Conservation (phyloP, 1,140 invertebrate species). For the Ptiloglossa arizonensis region DNA sequence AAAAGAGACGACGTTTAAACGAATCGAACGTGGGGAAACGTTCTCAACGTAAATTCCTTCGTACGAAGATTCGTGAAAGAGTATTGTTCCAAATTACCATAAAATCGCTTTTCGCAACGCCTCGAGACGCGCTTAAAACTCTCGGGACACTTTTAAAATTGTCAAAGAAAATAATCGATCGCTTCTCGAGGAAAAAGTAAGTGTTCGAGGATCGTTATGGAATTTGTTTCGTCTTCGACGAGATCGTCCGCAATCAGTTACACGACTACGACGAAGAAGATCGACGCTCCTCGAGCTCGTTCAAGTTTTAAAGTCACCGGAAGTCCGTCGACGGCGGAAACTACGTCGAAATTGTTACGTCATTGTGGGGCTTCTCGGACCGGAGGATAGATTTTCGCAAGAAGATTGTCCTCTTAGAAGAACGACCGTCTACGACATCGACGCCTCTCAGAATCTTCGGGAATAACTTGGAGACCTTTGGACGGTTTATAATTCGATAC, state of each 20-base stretch:
- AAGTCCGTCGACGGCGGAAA: not conserved
- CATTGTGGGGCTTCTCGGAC: conserved; percentile 7
- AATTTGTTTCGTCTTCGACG: conserved; percentile 2
- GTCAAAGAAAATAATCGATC: not conserved
- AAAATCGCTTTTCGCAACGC: too few species aligned
- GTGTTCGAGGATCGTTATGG: not conserved
- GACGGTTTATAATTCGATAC: conserved; percentile 46
- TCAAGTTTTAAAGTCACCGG: not conserved
- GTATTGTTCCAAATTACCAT: too few species aligned
- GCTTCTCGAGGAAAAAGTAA: not conserved
- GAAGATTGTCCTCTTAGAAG: conserved; percentile 43
- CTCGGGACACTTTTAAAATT: too few species aligned
- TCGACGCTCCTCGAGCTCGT: not conserved
- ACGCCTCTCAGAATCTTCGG: not conserved
- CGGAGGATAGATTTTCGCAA: conserved; percentile 15
- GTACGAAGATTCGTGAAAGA: too few species aligned
- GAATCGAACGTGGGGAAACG: too few species aligned
- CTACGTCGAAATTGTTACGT: conserved; percentile 20
- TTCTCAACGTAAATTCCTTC: too few species aligned
- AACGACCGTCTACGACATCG: not conserved
- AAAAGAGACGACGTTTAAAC: too few species aligned
- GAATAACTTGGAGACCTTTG: conserved; percentile 15
- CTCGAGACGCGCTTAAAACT: too few species aligned
- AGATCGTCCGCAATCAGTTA: conserved; percentile 5
- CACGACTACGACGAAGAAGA: not conserved